Conservation (phyloP, 2,113 vertebrate species). For the Microtus pennsylvanicus region DNA sequence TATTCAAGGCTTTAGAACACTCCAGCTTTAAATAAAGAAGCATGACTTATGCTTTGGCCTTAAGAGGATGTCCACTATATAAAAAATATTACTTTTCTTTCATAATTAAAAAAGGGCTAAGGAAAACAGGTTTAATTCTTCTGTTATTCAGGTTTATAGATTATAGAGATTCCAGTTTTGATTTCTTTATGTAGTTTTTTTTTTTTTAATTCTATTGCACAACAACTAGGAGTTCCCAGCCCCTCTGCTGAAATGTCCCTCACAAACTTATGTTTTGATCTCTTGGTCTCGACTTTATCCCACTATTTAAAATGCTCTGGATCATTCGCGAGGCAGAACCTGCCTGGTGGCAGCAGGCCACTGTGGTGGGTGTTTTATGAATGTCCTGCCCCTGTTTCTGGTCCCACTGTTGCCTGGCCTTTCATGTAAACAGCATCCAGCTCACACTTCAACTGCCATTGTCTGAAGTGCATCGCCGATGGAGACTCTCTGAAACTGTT, state of each 20-base stretch:
- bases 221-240: background rate
- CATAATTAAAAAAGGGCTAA: constrained; percentile 39
- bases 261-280: background rate
- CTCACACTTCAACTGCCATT: background rate
- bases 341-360: background rate
- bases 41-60: background rate
- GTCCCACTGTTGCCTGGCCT: background rate
- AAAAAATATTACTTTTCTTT: constrained; percentile 42
- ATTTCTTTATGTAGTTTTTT: background rate
- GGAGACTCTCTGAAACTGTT: background rate
- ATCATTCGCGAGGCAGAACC: background rate
- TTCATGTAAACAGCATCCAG: background rate
- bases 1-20: constrained; percentile 6
- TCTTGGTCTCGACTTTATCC: background rate
- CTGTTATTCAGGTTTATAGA: background rate
- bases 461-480: background rate
- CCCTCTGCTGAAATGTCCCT: background rate
- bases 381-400: background rate
- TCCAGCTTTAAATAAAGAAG: constrained; percentile 31
- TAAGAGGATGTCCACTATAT: background rate
- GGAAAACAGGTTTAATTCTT: background rate
- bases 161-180: background rate
- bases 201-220: background rate
- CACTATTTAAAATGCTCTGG: background rate
- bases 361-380: background rate